Percentiles rank a stretch among this genome's conserved stretches.
Evolutionary conservation across 2,888 invertebrate genomes (phyloP).

Genomic region (Eumacrocentrus americanus): DNA sequence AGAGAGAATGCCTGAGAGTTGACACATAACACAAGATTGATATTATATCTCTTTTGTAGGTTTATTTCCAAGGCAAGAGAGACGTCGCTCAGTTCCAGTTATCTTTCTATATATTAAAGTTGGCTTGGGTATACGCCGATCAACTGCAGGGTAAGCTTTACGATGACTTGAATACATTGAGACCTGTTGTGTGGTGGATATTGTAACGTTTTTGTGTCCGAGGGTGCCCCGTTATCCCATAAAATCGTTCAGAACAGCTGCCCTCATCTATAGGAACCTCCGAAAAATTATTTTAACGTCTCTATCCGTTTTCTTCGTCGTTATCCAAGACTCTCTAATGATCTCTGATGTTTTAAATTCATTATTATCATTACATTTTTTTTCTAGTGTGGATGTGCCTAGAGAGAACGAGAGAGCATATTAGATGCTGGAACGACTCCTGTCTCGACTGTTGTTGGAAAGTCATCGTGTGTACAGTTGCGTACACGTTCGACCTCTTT

Average conservation of each 20-base stretch:
- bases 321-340: no score
- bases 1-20: no score
- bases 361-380: no score
- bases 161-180: not conserved
- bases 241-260: not conserved
- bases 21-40: no score
- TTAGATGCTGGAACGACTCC: not conserved
- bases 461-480: constrained; percentile 37
- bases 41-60: no score
- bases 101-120: not conserved
- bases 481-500: constrained; percentile 50
- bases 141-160: not conserved
- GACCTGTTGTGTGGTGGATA: not conserved
- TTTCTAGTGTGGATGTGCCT: not conserved
- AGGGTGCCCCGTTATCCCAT: not conserved
- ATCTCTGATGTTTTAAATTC: no score
- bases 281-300: not conserved
- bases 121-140: not conserved
- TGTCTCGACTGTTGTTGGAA: not conserved
- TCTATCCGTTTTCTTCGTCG: no score
- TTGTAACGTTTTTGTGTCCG: not conserved
- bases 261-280: not conserved
- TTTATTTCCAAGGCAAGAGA: no score
- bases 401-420: not conserved
- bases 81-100: not conserved